Evolutionary conservation across 1,140 invertebrate genomes (phyloP).

Genomic region (Arion vulgaris): DNA sequence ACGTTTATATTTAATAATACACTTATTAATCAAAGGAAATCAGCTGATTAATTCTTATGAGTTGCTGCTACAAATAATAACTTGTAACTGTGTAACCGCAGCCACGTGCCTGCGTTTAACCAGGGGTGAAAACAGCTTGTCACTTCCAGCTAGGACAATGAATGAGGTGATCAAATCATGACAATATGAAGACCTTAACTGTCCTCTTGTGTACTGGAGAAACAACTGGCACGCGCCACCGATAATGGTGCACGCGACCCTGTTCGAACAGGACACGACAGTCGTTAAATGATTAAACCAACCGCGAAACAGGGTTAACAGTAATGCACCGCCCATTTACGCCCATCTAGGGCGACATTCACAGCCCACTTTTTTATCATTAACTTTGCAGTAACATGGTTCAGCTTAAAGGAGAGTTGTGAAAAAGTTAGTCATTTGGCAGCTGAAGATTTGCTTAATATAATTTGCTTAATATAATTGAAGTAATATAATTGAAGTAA

Average conservation of each 20-base stretch:
- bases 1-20: neutral
- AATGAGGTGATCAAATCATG: neutral
- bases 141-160: conserved; percentile 8
- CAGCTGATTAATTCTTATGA: neutral
- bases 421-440: neutral
- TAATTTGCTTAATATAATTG: neutral
- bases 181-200: neutral
- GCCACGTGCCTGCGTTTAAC: neutral
- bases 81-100: neutral
- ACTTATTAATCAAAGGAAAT: neutral
- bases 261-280: conserved; percentile 30
- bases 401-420: neutral
- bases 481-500: neutral
- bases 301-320: neutral
- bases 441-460: neutral
- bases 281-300: conserved; percentile 7
- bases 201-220: neutral
- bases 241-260: conserved; percentile 32
- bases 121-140: neutral
- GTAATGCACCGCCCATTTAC: neutral
- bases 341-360: conserved; percentile 6
- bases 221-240: conserved; percentile 32
- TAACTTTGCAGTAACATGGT: too few species aligned
- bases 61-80: neutral
- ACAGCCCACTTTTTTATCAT: neutral